Percentiles rank a stretch among this genome's conserved stretches.
phyloP scores from a whole-genome alignment of 2,888 invertebrate genomes.

The Archaeoteleia sp. region DNA sequence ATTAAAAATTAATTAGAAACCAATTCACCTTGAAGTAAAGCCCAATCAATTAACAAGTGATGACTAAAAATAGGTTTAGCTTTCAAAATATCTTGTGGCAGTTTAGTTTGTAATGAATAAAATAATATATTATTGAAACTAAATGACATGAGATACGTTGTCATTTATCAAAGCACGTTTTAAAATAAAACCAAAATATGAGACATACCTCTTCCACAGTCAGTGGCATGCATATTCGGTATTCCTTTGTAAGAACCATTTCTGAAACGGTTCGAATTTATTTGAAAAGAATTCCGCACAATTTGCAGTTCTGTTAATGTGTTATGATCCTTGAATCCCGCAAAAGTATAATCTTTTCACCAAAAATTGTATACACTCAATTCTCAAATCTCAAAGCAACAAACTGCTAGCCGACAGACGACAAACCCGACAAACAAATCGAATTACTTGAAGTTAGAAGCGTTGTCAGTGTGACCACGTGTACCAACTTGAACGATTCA shows the following conservation, averaged over 20 bases:
- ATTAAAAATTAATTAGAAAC: conserved; percentile 23
- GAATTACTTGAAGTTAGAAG: conserved; percentile 12
- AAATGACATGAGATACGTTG: not conserved
- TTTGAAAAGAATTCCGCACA: too few species aligned
- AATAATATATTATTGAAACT: conserved; percentile 16
- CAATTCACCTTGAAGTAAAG: conserved; percentile 31
- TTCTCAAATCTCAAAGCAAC: not conserved
- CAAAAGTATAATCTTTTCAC: too few species aligned
- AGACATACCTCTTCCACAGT: conserved; percentile 89
- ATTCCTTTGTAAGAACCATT: conserved; percentile 93
- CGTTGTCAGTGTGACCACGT: not conserved
- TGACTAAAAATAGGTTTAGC: not conserved
- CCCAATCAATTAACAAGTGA: not conserved
- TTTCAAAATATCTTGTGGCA: too few species aligned
- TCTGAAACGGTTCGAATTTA: conserved; percentile 46
- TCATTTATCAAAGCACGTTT: not conserved
- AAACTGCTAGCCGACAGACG: conserved; percentile 27
- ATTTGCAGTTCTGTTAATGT: not conserved
- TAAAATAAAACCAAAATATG: conserved; percentile 14
- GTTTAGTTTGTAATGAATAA: not conserved
- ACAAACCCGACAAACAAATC: conserved; percentile 46
- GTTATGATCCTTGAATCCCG: too few species aligned
- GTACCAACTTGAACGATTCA: conserved; percentile 4
- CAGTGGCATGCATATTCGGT: conserved; percentile 93
- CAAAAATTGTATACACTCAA: too few species aligned